phyloP scores from a whole-genome alignment of 1,140 invertebrate genomes.

The Drosophila malerkotliana region DNA sequence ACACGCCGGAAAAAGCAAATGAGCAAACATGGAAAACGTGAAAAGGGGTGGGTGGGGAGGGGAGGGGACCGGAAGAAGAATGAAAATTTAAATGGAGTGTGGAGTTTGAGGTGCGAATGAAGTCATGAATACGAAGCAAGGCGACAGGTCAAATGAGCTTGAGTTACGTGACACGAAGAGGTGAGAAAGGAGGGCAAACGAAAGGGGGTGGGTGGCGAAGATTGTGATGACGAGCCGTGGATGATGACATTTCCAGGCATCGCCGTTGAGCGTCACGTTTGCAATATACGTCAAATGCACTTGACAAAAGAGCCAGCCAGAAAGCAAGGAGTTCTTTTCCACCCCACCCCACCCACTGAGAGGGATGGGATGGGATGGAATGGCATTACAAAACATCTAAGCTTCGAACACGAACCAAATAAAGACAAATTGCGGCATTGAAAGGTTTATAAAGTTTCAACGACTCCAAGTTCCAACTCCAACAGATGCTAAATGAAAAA shows the following conservation, averaged over 20 bases:
- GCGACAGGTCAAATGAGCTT: constrained; percentile 37
- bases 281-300: constrained; percentile 82
- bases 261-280: constrained; percentile 69
- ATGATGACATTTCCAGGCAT: constrained; percentile 61
- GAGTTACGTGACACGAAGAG: constrained; percentile 26
- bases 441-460: constrained; percentile 76
- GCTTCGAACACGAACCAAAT: constrained; percentile 81
- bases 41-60: constrained; percentile 12
- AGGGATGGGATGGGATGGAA: background rate
- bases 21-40: constrained; percentile 19
- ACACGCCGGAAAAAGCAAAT: constrained; percentile 17
- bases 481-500: constrained; percentile 62
- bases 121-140: constrained; percentile 59
- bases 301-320: constrained; percentile 59
- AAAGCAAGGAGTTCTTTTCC: background rate
- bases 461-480: constrained; percentile 30
- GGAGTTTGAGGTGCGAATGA: constrained; percentile 37
- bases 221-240: constrained; percentile 25
- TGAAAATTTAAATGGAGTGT: background rate
- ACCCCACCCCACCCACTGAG: background rate
- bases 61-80: background rate
- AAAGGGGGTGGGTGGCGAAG: background rate
- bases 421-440: constrained; percentile 83
- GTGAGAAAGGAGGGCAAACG: background rate
- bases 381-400: constrained; percentile 63